Conservation (phyloP, 2,888 invertebrate species). For the Strigamia crassipes region DNA sequence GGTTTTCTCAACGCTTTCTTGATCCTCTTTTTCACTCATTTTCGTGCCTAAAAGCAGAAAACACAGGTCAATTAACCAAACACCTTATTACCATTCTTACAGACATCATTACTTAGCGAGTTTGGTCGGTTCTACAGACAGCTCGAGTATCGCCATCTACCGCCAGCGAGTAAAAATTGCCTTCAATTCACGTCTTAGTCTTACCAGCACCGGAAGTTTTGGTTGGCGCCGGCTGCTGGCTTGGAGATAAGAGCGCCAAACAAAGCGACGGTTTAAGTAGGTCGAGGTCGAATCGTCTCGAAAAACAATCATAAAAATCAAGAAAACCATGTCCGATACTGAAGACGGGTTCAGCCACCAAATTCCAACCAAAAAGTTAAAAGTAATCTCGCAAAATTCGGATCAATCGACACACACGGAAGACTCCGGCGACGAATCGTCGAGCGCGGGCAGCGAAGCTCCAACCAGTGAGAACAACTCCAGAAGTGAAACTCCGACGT, state of each 20-base stretch:
- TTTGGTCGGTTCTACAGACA: not conserved
- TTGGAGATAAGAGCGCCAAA: not conserved
- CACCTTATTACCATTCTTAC: not conserved
- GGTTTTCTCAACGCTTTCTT: not conserved
- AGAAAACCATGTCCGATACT: not conserved
- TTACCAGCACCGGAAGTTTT: not conserved
- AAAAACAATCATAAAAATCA: not conserved
- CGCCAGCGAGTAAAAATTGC: not conserved
- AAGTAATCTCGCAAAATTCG: slow-evolving; percentile 49
- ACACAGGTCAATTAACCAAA: not conserved
- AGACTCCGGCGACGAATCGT: slow-evolving; percentile 72
- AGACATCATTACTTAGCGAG: not conserved
- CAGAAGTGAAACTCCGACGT: slow-evolving; percentile 79
- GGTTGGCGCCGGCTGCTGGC: not conserved
- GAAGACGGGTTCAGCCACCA: slow-evolving; percentile 15
- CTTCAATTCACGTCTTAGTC: not conserved
- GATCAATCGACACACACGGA: slow-evolving; percentile 60
- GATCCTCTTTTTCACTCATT: slow-evolving; percentile 3
- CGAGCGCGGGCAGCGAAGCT: slow-evolving; percentile 78
- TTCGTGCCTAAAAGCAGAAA: not conserved
- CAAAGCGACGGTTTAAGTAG: not conserved
- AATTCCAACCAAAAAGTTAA: slow-evolving; percentile 2
- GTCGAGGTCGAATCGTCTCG: no score
- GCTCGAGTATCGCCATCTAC: not conserved
- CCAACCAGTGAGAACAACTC: slow-evolving; percentile 71